A percentile compares a stretch with the other conserved stretches of the same genome.
These are phyloP conservation scores for Agrotis puta DNA, from an alignment of 2,888 invertebrate species.

Conservation along the genomic window DNA sequence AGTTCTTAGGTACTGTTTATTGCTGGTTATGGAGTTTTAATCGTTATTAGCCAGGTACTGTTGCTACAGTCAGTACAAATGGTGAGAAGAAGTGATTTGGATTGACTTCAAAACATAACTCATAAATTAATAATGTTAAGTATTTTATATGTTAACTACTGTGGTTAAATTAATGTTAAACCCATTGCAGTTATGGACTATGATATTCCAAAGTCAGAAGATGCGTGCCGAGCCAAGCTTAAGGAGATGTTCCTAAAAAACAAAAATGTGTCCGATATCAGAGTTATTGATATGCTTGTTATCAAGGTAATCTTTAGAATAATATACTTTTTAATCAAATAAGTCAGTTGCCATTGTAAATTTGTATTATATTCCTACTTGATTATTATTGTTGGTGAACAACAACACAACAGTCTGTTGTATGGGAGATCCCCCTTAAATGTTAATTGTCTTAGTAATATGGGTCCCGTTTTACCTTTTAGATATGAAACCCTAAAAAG, in stretches of 20 bases:
- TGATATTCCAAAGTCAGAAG: conserved; percentile 94
- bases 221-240: conserved; percentile 93
- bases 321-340: background rate
- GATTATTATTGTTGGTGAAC: too few relatives aligned
- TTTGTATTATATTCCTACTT: too few relatives aligned
- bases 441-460: too few relatives aligned
- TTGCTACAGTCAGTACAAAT: background rate
- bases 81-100: too few relatives aligned
- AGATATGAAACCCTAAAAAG: too few relatives aligned
- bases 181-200: conserved; percentile 94
- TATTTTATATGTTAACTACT: too few relatives aligned
- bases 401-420: too few relatives aligned
- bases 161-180: too few relatives aligned
- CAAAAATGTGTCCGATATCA: conserved; percentile 95
- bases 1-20: conserved; percentile 15
- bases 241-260: conserved; percentile 95
- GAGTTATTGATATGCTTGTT: conserved; percentile 97
- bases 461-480: too few relatives aligned
- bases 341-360: too few relatives aligned
- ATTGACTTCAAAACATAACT: background rate
- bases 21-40: background rate
- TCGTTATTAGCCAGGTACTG: background rate
- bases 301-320: conserved; percentile 93
- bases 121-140: background rate
- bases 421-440: too few relatives aligned